Percentiles rank a stretch among this genome's conserved stretches.
Conservation (phyloP, 1,140 invertebrate species). For the Notospermus geniculatus region DNA sequence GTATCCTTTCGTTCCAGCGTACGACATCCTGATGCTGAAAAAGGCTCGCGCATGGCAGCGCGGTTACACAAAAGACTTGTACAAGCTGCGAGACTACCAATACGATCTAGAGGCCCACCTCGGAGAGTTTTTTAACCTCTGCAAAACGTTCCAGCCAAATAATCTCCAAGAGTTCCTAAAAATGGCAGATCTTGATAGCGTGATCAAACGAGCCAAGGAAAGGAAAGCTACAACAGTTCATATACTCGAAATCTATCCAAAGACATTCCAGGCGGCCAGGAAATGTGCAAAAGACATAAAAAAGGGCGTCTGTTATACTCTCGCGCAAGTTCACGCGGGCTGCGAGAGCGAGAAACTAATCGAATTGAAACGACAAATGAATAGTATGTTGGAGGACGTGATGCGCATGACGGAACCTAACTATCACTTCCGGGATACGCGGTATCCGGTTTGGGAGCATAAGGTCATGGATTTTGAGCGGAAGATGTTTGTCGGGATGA, state of each 20-base stretch:
- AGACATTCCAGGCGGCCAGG: not conserved
- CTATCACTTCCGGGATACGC: not conserved
- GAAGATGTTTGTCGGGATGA: constrained; percentile 3
- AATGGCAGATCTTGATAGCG: not conserved
- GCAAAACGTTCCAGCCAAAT: not conserved
- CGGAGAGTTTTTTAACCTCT: not conserved
- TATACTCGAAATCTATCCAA: not conserved
- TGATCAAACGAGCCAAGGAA: not conserved
- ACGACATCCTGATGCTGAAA: constrained; percentile 6
- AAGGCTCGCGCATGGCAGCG: not conserved
- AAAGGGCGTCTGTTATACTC: not conserved
- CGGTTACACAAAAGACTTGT: constrained; percentile 3
- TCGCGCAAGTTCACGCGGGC: constrained; percentile 8
- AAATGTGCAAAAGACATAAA: not conserved
- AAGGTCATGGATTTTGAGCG: not conserved
- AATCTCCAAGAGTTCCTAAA: not conserved
- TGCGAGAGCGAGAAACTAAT: constrained; percentile 6
- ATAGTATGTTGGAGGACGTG: not conserved
- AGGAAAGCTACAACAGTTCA: not conserved
- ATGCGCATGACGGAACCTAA: not conserved
- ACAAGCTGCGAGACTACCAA: constrained; percentile 6
- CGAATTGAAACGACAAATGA: not conserved
- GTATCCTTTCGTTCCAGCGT: not conserved
- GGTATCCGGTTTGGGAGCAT: not conserved
- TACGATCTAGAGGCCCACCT: not conserved